These are phyloP conservation scores for Daktulosphaira vitifoliae DNA, from an alignment of 1,140 invertebrate genomes.

Conservation along the genomic window DNA sequence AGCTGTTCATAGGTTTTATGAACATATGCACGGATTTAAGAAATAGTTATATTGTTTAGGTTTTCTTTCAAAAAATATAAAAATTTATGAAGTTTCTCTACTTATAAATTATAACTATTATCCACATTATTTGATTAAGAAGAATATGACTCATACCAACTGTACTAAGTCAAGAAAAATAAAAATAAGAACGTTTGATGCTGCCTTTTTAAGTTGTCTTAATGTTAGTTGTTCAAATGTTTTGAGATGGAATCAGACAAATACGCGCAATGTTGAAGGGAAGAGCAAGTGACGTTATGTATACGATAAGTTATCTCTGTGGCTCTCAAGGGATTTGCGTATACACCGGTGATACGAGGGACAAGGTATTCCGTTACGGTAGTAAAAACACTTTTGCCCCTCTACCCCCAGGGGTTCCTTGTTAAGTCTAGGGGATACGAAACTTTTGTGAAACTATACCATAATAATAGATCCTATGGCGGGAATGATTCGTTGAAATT, in stretches of 20 bases:
- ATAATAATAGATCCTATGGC: conserved; percentile 13
- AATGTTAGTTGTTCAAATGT: conserved; percentile 25
- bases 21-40: too few relatives aligned
- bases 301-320: conserved; percentile 32
- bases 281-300: conserved; percentile 23
- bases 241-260: conserved; percentile 32
- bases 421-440: background rate
- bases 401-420: conserved; percentile 5
- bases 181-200: conserved; percentile 37
- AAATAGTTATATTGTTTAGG: too few relatives aligned
- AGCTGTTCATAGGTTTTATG: too few relatives aligned
- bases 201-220: conserved; percentile 41
- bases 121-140: too few relatives aligned
- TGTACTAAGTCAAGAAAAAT: too few relatives aligned
- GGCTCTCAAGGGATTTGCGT: conserved; percentile 26
- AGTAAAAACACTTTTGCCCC: conserved; percentile 28
- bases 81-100: too few relatives aligned
- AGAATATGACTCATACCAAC: too few relatives aligned
- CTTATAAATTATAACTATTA: too few relatives aligned
- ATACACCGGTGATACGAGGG: background rate
- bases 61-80: too few relatives aligned
- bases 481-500: conserved; percentile 25
- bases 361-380: conserved; percentile 28
- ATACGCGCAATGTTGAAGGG: background rate
- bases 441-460: conserved; percentile 29